These are phyloP conservation scores for Pithys albifrons DNA, from an alignment of 2,113 vertebrate genomes.

Conservation along the genomic window DNA sequence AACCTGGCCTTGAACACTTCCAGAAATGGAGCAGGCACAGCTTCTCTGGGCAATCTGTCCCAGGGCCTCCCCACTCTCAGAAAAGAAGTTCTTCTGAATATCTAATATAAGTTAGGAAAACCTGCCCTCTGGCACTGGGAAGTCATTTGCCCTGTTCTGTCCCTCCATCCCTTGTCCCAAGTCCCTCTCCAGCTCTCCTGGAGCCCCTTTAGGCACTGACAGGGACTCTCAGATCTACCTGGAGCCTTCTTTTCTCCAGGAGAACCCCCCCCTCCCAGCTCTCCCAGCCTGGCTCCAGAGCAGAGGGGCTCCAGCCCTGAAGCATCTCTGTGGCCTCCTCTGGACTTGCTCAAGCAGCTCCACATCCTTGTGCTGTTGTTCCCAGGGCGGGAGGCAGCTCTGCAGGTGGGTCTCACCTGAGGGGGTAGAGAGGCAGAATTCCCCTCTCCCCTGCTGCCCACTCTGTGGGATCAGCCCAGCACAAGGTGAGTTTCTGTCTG, in stretches of 20 bases:
- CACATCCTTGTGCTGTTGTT: background rate
- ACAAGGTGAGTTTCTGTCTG: background rate
- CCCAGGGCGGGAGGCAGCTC: background rate
- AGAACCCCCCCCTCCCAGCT: background rate
- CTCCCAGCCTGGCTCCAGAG: background rate
- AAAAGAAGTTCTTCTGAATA: background rate
- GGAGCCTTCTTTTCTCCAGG: background rate
- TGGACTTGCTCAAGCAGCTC: background rate
- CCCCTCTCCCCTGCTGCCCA: background rate
- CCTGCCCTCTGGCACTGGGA: background rate
- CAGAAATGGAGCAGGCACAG: background rate
- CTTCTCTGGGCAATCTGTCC: background rate
- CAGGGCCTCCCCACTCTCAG: background rate
- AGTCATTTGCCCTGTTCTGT: background rate
- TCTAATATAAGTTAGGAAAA: background rate
- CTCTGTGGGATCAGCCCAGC: background rate
- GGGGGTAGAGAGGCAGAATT: background rate
- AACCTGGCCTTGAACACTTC: accelerated
- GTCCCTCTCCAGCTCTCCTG: background rate
- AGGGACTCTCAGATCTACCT: background rate
- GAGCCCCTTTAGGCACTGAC: background rate
- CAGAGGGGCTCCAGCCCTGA: background rate
- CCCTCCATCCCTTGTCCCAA: background rate
- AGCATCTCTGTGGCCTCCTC: background rate
- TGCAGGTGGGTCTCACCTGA: background rate